These are phyloP conservation scores for Nematolebias whitei DNA, from an alignment of 2,113 vertebrate genomes.

Conservation along the genomic window DNA sequence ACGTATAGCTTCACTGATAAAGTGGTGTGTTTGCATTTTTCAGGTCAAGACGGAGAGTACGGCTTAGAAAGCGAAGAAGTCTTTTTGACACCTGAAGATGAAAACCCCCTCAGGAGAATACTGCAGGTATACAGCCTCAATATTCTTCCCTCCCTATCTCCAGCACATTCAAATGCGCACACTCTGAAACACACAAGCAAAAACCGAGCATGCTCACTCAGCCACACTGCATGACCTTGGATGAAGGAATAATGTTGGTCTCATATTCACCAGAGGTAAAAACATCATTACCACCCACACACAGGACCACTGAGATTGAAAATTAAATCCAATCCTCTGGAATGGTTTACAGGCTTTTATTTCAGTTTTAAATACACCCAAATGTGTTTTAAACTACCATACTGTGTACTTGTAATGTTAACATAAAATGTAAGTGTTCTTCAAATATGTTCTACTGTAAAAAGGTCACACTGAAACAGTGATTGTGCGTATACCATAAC, in stretches of 20 bases:
- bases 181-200: constrained; percentile 23
- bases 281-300: constrained; percentile 47
- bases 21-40: constrained; percentile 41
- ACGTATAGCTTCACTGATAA: constrained; percentile 27
- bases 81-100: constrained; percentile 77
- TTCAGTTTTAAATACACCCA: constrained; percentile 7
- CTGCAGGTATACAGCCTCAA: constrained; percentile 76
- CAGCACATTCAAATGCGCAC: constrained; percentile 17
- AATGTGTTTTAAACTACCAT: neutral
- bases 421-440: neutral
- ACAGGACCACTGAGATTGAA: constrained; percentile 20
- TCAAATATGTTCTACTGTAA: neutral
- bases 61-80: constrained; percentile 78
- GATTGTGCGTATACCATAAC: neutral
- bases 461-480: neutral
- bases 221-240: constrained; percentile 66
- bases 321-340: constrained; percentile 15
- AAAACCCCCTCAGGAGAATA: constrained; percentile 83
- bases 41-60: constrained; percentile 75
- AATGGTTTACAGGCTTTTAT: constrained; percentile 16
- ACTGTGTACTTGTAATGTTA: neutral
- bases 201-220: constrained; percentile 39
- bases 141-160: constrained; percentile 15
- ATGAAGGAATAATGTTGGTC: constrained; percentile 60
- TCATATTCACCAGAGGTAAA: constrained; percentile 62